Evolutionary conservation across 2,797 vertebrate genomes (phyloP).

Genomic region (Phalanger gymnotis): DNA sequence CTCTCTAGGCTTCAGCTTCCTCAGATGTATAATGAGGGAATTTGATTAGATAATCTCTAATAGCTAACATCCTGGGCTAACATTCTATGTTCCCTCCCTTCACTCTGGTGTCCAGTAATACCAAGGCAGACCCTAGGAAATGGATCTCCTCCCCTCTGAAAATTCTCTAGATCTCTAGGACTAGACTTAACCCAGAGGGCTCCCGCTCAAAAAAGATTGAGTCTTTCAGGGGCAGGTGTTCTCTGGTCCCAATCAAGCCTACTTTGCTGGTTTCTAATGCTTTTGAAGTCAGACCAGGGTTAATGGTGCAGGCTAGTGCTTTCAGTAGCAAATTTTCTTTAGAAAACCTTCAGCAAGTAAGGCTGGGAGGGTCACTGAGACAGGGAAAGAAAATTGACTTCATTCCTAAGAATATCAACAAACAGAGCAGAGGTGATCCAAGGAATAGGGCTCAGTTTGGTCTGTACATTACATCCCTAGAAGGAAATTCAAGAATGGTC

Average conservation of each 20-base stretch:
- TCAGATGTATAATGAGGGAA: not conserved
- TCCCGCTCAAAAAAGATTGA: not conserved
- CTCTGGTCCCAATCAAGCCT: not conserved
- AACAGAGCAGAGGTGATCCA: conserved; percentile 42
- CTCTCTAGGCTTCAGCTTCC: not conserved
- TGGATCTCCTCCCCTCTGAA: not conserved
- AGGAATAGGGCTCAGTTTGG: conserved; percentile 50
- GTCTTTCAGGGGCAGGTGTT: not conserved
- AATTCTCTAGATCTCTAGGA: not conserved
- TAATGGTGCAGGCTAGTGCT: not conserved
- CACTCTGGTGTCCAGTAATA: not conserved
- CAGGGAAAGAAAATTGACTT: not conserved
- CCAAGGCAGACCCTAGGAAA: not conserved
- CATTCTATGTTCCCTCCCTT: not conserved
- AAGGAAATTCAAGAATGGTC: conserved; percentile 66
- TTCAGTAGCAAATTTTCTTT: not conserved
- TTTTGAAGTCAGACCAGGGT: not conserved
- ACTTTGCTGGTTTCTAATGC: not conserved
- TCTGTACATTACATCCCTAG: conserved; percentile 61
- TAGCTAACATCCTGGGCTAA: not conserved
- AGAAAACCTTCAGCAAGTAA: not conserved
- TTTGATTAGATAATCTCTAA: not conserved
- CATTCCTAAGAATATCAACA: not conserved
- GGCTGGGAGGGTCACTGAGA: not conserved
- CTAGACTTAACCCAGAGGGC: fast-evolving